phyloP scores from a whole-genome alignment of 2,113 vertebrate species.

The Salminus brasiliensis region DNA sequence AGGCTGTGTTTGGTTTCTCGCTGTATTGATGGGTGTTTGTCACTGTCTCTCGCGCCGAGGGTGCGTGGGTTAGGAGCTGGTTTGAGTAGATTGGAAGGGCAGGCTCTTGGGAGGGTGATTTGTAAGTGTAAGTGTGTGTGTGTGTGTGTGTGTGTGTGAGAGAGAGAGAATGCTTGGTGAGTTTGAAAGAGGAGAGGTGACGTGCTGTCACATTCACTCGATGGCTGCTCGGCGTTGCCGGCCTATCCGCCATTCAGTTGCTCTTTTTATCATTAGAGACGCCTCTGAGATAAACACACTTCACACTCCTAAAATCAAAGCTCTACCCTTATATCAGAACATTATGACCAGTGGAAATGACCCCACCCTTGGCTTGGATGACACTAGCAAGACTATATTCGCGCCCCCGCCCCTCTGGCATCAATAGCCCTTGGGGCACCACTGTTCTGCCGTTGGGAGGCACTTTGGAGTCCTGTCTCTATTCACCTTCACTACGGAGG shows the following conservation, averaged over 20 bases:
- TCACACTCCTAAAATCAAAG: no score
- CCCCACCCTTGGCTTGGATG: no score
- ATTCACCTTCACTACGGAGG: no score
- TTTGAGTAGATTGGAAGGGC: slow-evolving; percentile 10
- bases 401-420: no score
- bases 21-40: slow-evolving; percentile 39
- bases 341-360: no score
- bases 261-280: neutral
- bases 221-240: neutral
- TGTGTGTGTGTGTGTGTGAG: neutral
- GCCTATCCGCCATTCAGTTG: neutral
- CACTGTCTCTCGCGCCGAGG: slow-evolving; percentile 21
- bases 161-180: slow-evolving; percentile 3
- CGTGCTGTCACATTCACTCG: neutral
- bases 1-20: slow-evolving; percentile 20
- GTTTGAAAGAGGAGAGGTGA: neutral
- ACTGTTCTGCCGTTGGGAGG: no score
- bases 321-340: no score
- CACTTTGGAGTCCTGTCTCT: no score
- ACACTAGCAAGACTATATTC: no score
- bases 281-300: neutral
- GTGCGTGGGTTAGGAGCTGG: slow-evolving; percentile 9
- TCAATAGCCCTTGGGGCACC: no score
- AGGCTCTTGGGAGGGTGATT: neutral
- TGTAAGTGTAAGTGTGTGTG: no score